phyloP scores from a whole-genome alignment of 2,888 invertebrate species.

The Mesopsocus fuscifrons region DNA sequence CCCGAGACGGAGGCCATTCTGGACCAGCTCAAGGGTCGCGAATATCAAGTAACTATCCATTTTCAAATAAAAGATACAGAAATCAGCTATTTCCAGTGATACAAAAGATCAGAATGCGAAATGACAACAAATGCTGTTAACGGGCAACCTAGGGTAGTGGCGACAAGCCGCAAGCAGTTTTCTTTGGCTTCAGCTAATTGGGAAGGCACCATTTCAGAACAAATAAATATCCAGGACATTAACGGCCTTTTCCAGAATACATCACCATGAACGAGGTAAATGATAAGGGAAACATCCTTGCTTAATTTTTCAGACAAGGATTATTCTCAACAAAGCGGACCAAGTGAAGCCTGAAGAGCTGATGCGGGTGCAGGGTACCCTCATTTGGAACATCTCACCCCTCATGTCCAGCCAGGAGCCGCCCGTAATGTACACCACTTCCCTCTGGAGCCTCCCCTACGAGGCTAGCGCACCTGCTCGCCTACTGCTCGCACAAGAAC shows the following conservation, averaged over 20 bases:
- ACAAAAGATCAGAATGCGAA: too few species aligned
- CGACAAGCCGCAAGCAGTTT: too few species aligned
- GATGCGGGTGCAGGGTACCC: constrained; percentile 79
- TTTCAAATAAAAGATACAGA: too few species aligned
- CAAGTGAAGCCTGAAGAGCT: constrained; percentile 80
- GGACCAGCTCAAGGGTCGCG: constrained; percentile 84
- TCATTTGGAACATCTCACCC: constrained; percentile 95
- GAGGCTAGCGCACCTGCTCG: constrained; percentile 63
- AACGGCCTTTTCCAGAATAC: too few species aligned
- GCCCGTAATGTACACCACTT: constrained; percentile 78
- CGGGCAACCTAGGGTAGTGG: too few species aligned
- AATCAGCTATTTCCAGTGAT: too few species aligned
- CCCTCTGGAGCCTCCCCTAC: constrained; percentile 72
- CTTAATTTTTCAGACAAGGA: constrained; percentile 64
- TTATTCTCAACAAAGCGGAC: constrained; percentile 88
- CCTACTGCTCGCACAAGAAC: constrained; percentile 72
- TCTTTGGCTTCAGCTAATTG: too few species aligned
- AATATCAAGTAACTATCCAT: constrained; percentile 54
- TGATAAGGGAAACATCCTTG: too few species aligned
- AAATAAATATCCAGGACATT: too few species aligned
- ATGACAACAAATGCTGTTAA: too few species aligned
- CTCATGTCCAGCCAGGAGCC: constrained; percentile 88
- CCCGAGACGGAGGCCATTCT: constrained; percentile 88
- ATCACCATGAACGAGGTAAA: too few species aligned
- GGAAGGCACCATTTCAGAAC: too few species aligned